A percentile compares a stretch with the other conserved stretches of the same genome.
phyloP scores from a whole-genome alignment of 2,113 vertebrate genomes.

The Coracopsis vasa region DNA sequence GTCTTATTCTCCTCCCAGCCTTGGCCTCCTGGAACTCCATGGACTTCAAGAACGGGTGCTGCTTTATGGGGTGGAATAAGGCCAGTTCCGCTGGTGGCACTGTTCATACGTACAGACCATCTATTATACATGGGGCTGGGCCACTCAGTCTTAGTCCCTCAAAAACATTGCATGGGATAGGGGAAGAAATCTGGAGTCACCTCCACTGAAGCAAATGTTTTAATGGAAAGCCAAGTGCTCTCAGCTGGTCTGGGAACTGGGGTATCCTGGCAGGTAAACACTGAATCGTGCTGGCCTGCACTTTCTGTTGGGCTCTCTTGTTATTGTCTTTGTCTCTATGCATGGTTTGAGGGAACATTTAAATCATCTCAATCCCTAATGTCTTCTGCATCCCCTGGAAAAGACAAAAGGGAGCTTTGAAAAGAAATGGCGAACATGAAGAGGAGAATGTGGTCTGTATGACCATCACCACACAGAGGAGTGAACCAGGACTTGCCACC shows the following conservation, averaged over 20 bases:
- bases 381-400: not conserved
- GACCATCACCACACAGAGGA: not conserved
- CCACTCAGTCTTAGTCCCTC: not conserved
- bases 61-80: not conserved
- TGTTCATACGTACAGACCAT: not conserved
- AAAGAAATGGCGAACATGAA: not conserved
- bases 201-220: not conserved
- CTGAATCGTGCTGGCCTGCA: not conserved
- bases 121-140: not conserved
- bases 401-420: not conserved
- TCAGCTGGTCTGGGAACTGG: not conserved
- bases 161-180: not conserved
- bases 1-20: not conserved
- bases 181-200: not conserved
- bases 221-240: not conserved
- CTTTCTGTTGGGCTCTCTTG: not conserved
- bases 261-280: not conserved
- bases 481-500: not conserved
- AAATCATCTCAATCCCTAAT: not conserved
- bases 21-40: not conserved
- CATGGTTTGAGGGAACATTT: not conserved
- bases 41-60: not conserved
- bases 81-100: not conserved
- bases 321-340: not conserved
- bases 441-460: not conserved